Evolutionary conservation across 2,113 vertebrate species (phyloP).

Genomic region (Gulo gulo): DNA sequence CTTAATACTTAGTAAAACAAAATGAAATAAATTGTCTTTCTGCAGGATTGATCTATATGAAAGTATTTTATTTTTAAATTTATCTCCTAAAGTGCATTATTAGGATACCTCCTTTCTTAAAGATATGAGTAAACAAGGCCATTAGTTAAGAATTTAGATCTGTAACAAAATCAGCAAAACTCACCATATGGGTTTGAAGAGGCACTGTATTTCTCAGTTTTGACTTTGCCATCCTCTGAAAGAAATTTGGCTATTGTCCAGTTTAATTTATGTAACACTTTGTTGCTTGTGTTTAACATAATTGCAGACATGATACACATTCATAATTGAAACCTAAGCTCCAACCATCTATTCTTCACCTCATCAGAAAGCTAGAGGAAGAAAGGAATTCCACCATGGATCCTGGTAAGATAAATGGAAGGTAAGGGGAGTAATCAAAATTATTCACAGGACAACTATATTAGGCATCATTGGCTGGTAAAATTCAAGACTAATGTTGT

Average conservation of each 20-base stretch:
- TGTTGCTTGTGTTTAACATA: constrained; percentile 77
- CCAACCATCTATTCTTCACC: constrained; percentile 29
- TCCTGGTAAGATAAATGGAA: constrained; percentile 10
- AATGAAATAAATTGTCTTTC: not conserved
- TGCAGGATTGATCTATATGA: not conserved
- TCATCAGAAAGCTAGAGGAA: constrained; percentile 62
- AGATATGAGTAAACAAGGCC: not conserved
- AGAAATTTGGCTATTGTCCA: constrained; percentile 77
- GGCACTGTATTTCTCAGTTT: constrained; percentile 37
- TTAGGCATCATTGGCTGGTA: not conserved
- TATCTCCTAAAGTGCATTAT: not conserved
- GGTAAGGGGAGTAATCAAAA: not conserved
- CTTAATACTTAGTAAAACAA: constrained; percentile 42
- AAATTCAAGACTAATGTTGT: not conserved
- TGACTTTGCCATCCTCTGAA: constrained; percentile 64
- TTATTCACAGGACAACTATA: not conserved
- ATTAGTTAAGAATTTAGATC: not conserved
- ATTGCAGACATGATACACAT: constrained; percentile 77
- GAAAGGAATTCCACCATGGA: constrained; percentile 1
- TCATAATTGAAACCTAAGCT: constrained; percentile 73
- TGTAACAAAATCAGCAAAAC: not conserved
- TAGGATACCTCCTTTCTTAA: constrained; percentile 37
- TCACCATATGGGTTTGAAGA: constrained; percentile 3
- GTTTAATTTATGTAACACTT: constrained; percentile 79
- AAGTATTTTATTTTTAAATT: constrained; percentile 1